Evolutionary conservation across 2,113 vertebrate genomes (phyloP).

Genomic region (Danionella cerebrum): DNA sequence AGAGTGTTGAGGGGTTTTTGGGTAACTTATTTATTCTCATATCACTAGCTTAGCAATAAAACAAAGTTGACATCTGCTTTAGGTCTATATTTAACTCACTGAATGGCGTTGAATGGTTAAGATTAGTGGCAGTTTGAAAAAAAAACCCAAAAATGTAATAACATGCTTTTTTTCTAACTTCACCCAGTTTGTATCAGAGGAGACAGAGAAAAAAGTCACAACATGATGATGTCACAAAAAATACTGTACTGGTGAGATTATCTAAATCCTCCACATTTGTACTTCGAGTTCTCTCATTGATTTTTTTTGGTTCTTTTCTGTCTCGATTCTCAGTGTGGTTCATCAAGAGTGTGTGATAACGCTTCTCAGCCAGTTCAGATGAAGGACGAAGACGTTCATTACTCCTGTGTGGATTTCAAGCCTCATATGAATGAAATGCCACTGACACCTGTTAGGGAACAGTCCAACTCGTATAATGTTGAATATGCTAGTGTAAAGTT

Average conservation of each 20-base stretch:
- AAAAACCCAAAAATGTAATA: no score
- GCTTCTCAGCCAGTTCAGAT: not conserved
- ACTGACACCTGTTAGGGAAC: not conserved
- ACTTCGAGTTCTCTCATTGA: not conserved
- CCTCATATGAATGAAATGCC: not conserved
- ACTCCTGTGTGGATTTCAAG: constrained; percentile 2
- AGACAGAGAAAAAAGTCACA: no score
- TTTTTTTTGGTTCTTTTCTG: not conserved
- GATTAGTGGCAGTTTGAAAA: no score
- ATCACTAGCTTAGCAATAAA: no score
- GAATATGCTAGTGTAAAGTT: constrained; percentile 13
- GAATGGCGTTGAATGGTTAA: no score
- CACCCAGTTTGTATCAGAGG: no score
- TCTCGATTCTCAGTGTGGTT: not conserved
- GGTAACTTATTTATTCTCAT: no score
- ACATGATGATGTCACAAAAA: not conserved
- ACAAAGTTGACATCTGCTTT: no score
- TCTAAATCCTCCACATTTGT: not conserved
- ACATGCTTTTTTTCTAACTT: no score
- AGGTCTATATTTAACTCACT: no score
- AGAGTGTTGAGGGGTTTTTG: no score
- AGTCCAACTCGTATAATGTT: not conserved
- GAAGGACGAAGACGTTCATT: constrained; percentile 7
- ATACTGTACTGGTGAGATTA: not conserved
- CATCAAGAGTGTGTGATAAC: not conserved